Evolutionary conservation across 2,113 vertebrate species (phyloP).

Genomic region (human (Homo sapiens)): DNA sequence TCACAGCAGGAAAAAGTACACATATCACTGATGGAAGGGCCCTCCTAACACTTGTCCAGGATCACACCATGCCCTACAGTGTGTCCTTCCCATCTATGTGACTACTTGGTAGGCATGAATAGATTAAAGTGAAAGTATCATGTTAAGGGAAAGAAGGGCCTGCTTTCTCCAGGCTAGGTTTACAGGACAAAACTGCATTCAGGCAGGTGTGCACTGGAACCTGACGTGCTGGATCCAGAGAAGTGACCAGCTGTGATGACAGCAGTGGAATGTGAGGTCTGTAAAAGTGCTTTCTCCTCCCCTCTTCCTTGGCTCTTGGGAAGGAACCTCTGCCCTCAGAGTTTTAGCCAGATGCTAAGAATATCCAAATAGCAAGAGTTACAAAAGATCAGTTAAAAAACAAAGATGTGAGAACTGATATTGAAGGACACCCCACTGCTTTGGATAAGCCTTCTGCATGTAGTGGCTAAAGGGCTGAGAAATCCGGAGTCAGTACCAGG

Average conservation of each 20-base stretch:
- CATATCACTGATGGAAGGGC: not conserved
- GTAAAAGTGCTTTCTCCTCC: not conserved
- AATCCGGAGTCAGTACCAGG: not conserved
- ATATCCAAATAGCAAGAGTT: conserved; percentile 29
- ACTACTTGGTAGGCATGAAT: not conserved
- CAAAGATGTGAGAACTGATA: not conserved
- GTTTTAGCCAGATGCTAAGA: conserved; percentile 40
- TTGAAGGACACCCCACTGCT: not conserved
- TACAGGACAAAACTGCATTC: conserved; percentile 37
- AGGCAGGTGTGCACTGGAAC: conserved; percentile 31
- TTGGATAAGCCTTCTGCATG: not conserved
- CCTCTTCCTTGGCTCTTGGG: not conserved
- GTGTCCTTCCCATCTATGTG: not conserved
- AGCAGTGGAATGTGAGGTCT: not conserved
- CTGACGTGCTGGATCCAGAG: not conserved
- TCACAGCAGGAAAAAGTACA: not conserved
- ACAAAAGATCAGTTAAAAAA: conserved; percentile 21
- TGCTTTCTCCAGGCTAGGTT: conserved; percentile 26
- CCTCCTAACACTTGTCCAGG: conserved; percentile 35
- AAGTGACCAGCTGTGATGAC: not conserved
- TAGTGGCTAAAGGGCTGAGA: not conserved
- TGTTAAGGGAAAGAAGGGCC: not conserved
- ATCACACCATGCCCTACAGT: not conserved
- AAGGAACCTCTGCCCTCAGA: not conserved
- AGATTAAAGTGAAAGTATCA: conserved; percentile 16